Evolutionary conservation across 2,797 vertebrate genomes (phyloP).

Genomic region (Anabas testudineus): DNA sequence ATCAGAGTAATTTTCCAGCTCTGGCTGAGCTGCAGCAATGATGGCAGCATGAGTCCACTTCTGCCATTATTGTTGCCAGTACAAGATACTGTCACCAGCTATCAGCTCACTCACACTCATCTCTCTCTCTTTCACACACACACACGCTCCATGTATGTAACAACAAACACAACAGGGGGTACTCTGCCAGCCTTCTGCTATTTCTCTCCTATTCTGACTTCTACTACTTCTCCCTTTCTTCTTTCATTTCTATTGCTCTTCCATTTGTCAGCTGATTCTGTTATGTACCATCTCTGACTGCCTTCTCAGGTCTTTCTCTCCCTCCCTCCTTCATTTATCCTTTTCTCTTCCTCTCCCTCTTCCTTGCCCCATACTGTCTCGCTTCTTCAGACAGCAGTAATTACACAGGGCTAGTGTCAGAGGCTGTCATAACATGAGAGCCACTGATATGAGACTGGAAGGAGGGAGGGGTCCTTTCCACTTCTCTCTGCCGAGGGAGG

Average conservation of each 20-base stretch:
- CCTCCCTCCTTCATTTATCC: slow-evolving; percentile 15
- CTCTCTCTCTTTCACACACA: slow-evolving; percentile 14
- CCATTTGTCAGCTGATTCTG: background rate
- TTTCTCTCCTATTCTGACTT: background rate
- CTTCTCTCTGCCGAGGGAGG: slow-evolving; percentile 54
- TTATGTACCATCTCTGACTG: background rate
- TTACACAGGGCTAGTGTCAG: slow-evolving; percentile 65
- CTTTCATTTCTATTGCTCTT: background rate
- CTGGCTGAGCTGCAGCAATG: slow-evolving; percentile 48
- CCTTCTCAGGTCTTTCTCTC: background rate
- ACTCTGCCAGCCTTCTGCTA: slow-evolving; percentile 42
- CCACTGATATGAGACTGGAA: slow-evolving; percentile 42
- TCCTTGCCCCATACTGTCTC: slow-evolving; percentile 37
- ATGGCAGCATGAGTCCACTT: slow-evolving; percentile 64
- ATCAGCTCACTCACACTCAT: slow-evolving; percentile 47
- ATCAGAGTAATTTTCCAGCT: slow-evolving; percentile 45
- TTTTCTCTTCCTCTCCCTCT: slow-evolving; percentile 9
- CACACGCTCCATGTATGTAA: slow-evolving; percentile 34
- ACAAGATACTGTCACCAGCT: slow-evolving; percentile 65
- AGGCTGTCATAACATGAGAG: slow-evolving; percentile 67
- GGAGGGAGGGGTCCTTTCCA: slow-evolving; percentile 40
- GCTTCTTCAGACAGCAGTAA: slow-evolving; percentile 65
- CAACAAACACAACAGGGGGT: slow-evolving; percentile 56
- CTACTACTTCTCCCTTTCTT: background rate
- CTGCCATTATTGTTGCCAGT: slow-evolving; percentile 12